Base-by-base conservation (phyloP, 1,140 invertebrate genomes). In the Scaptodrosophila lebanonensis region DNA sequence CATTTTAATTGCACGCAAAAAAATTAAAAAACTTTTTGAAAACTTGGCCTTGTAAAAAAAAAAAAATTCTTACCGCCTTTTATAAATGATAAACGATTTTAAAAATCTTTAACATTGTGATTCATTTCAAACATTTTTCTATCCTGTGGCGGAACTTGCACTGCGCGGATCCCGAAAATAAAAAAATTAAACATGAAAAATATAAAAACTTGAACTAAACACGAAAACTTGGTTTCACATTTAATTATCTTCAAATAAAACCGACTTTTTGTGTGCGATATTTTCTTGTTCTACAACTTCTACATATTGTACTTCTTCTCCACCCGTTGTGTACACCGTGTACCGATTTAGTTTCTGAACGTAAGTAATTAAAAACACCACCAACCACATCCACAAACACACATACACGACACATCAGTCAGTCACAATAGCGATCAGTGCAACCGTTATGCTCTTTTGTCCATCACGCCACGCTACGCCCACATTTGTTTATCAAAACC, bases 291-390 rank as follows among this genome's bases (percentile, higher is more conserved):
- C 47, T 43, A 44, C 49, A 32, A 38, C 48, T 45, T 42, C 62
- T 35, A 40, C 20, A n/a, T n/a, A n/a, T n/a, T n/a, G n/a, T 40
- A 50, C 27, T 47, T 25, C 52, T 61, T 50, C 47, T 44, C 36
- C 48, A 73, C 43, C 43, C 20, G 52, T 53, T 53, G 38, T 52
- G 33, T 40, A 43, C 39, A 22, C 47, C 43, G 32, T 61, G 29
- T 56, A 64, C 40, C 56, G 51, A 72, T 61, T 72, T 77, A 77
- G 72, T 77, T 77, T 53, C 51, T 77, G 67, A 77, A 67, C 67
- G 72, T 77, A 77, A 77, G 72, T 77, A 77, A 75, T n/a, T 53
- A 61, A 48, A 56, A 30, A 59, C 49, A 47, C 18, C 38, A 32
- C 39, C 22, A 36, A 52, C 42, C 44, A 61, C 40, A 39, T 63